Evolutionary conservation across 2,888 invertebrate genomes (phyloP).

Genomic region (Leptopilina syphax): DNA sequence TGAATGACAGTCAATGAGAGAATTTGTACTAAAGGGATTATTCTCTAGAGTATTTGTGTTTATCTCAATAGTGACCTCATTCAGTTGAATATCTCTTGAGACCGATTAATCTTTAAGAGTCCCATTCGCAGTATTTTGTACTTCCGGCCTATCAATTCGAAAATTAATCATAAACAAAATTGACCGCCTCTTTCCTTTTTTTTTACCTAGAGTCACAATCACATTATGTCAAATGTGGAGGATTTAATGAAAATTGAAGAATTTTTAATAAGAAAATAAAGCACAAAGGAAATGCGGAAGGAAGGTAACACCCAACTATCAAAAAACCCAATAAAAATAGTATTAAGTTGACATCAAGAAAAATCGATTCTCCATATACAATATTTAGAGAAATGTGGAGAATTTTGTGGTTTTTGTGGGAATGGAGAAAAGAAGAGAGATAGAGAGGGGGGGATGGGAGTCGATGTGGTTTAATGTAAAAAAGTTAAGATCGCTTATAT

Average conservation of each 20-base stretch:
- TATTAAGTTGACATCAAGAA: background rate
- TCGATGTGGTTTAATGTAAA: slow-evolving; percentile 40
- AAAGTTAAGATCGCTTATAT: slow-evolving; percentile 47
- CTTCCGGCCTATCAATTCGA: background rate
- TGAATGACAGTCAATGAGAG: slow-evolving; percentile 9
- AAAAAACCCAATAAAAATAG: too few relatives aligned
- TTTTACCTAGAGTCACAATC: too few relatives aligned
- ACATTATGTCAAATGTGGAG: too few relatives aligned
- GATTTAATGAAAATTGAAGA: too few relatives aligned
- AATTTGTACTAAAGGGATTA: slow-evolving; percentile 9
- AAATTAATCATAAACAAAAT: too few relatives aligned
- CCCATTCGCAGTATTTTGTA: background rate
- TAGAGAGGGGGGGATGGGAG: slow-evolving; percentile 41
- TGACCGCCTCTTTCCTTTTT: too few relatives aligned
- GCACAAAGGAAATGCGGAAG: too few relatives aligned
- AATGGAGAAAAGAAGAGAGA: slow-evolving; percentile 32
- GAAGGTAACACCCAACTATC: too few relatives aligned
- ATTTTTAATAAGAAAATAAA: too few relatives aligned
- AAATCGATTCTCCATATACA: background rate
- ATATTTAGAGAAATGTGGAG: background rate
- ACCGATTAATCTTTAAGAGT: background rate
- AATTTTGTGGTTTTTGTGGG: slow-evolving; percentile 22
- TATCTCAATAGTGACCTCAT: slow-evolving; percentile 2
- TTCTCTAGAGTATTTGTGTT: slow-evolving; percentile 5
- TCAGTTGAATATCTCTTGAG: slow-evolving; percentile 11